Conservation (phyloP, 2,888 invertebrate genomes). For the Bugula neritina region DNA sequence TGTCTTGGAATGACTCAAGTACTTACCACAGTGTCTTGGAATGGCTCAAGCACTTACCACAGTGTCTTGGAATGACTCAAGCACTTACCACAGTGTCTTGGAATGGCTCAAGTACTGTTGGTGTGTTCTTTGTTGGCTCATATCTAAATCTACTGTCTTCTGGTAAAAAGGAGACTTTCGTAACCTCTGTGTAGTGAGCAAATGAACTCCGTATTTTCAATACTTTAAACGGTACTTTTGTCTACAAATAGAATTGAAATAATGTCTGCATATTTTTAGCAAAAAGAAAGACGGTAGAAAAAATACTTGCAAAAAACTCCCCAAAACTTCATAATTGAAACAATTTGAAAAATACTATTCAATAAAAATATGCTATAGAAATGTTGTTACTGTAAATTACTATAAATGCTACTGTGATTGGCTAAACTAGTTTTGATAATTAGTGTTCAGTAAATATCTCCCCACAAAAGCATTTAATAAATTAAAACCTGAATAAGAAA, state of each 20-base stretch:
- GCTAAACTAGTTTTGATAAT: no score
- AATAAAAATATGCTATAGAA: no score
- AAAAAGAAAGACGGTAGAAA: no score
- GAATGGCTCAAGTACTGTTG: conserved; percentile 41
- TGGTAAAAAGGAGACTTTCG: conserved; percentile 62
- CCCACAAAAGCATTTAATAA: no score
- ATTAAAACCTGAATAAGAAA: no score
- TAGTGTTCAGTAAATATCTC: no score
- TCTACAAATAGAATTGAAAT: conserved; percentile 60
- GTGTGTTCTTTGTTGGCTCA: conserved; percentile 51
- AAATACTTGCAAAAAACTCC: no score
- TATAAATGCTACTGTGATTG: no score
- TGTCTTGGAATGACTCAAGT: not conserved
- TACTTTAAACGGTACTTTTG: conserved; percentile 69
- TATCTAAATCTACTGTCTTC: conserved; percentile 62
- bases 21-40: not conserved
- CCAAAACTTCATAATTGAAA: no score
- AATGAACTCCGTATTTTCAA: conserved; percentile 76
- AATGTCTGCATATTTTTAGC: not conserved
- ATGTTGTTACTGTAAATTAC: no score
- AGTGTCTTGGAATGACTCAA: conserved; percentile 33
- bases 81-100: conserved; percentile 43
- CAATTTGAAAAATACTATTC: no score
- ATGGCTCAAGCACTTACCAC: not conserved
- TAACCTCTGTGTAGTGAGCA: conserved; percentile 71